Base-by-base conservation (phyloP, 1,140 invertebrate species). In the Eriocheir sinensis region DNA sequence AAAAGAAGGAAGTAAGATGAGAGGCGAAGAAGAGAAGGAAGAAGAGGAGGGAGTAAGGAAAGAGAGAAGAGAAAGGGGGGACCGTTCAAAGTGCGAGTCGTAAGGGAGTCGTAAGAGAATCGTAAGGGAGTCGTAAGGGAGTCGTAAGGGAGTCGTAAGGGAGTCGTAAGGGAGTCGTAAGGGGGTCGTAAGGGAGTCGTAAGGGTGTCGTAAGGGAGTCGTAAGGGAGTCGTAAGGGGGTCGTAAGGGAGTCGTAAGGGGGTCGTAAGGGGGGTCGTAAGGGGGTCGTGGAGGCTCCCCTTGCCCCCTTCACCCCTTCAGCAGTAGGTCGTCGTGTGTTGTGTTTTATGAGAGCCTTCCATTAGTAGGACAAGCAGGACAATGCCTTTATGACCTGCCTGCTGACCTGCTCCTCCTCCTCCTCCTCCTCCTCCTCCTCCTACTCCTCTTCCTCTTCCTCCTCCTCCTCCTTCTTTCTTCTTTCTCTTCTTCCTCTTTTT, bases 291-390 rank as follows among this genome's bases (percentile, higher is more conserved):
- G 38, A 9, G 72, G 34, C 2, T 38, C 80, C n/a, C 72, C 12
- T 41, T 15, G 32, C 79, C 40, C 40, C 79, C 38, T 81, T n/a
- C 21, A 3, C n/a, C 27, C 32, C 36, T 27, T 53, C 17, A 9
- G 6, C n/a, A 93, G 88, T 83, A 93, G 85, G 12, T 88, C 92
- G 83, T 85, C 83, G 72, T n/a, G n/a, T n/a, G n/a, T 93, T 93
- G 92, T 93, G 92, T 83, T 93, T 93, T 93, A 93, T 88, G 92
- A 93, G 92, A 86, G 92, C 48, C 44, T 88, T 93, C 92, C 92
- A 93, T 93, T 93, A 93, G 92, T 93, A 48, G 86, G 92, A 83
- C 92, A 93, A 93, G 88, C 92, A 93, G 92, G 92, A 93, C 88
- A 93, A 93, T 93, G 86, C 38, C 81, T 93, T 93, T 93, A 93